Evolutionary conservation across 2,113 vertebrate species (phyloP), one percentile per base, ranked within the genome.

Genomic region (Ellobius talpinus): DNA sequence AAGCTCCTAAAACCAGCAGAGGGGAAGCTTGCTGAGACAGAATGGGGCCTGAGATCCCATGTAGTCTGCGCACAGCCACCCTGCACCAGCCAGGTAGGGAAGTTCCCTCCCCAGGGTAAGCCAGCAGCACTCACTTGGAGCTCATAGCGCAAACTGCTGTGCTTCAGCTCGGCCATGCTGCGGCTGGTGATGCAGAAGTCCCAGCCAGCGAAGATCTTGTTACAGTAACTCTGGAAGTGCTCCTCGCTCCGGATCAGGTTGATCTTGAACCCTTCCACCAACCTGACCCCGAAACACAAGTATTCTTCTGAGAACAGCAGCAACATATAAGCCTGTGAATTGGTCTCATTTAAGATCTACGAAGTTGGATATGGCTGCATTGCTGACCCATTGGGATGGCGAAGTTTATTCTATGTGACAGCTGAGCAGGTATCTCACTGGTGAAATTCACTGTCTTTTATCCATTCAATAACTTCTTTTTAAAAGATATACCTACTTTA

Each of bases 191-290:
- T 99, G 95, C 99, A 99, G 98, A 99, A 99, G 95, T 99, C 99
- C 99, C 99, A 99, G 96, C 99, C 99, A 0, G 99, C 98, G 95
- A 99, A 99, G 85, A 99, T 98, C 98, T 99, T 99, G 97, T 99
- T 99, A 98, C 99, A 99, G 94, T 99, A 99, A 95, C 99, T 99
- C 98, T 99, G 99, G 95, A 99, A 99, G 26, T 98, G 98, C 81
- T 99, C 99, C 97, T 99, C 99, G 36, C 98, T 98, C 76, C 98
- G 98, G 74, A 99, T 96, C 96, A 99, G 98, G 94, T 98, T 99
- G 36, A 98, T 98, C 89, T 99, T 99, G 98, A 99, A 99, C 4
- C 99, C 99, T 2, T 98, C 98, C 52, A 99, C 99, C 0, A 99
- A 99, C 97, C 99, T 99, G 96, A 3, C 13, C n/a, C 91, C 82